Evolutionary conservation across 2,888 invertebrate genomes (phyloP).

Genomic region (Lottia scabra): DNA sequence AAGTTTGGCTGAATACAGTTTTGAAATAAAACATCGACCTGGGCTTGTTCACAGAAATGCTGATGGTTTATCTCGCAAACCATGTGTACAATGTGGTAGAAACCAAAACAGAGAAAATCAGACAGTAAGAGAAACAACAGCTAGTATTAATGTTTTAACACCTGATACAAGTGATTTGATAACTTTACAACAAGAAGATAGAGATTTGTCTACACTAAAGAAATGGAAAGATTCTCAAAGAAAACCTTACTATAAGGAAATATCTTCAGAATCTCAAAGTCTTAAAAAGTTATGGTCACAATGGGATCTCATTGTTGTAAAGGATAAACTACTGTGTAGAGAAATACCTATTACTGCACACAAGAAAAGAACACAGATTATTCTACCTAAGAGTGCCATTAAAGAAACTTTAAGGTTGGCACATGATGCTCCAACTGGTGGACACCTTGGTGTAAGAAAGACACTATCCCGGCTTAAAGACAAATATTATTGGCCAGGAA

Average conservation of each 20-base stretch:
- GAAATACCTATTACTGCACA: fast-evolving
- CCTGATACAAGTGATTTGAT: background rate
- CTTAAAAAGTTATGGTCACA: background rate
- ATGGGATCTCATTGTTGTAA: background rate
- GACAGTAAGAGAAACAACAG: too few relatives aligned
- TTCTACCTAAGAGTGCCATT: background rate
- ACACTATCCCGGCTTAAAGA: background rate
- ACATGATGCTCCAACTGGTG: background rate
- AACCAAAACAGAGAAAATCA: background rate
- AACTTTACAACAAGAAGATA: background rate
- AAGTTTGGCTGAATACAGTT: slow-evolving; percentile 19
- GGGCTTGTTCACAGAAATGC: slow-evolving; percentile 24
- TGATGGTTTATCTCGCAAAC: slow-evolving; percentile 19
- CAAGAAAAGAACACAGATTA: background rate
- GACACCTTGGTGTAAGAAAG: background rate
- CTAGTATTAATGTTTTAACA: background rate
- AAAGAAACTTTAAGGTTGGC: background rate
- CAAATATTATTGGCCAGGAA: slow-evolving; percentile 8
- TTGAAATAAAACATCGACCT: slow-evolving; percentile 21
- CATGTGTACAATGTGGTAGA: slow-evolving; percentile 11
- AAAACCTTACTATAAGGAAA: background rate
- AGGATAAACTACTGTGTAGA: background rate
- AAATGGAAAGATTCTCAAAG: background rate
- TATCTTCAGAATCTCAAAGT: background rate
- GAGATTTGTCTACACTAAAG: background rate